Conservation (phyloP, 2,113 vertebrate species). For the Potamarius usumacintae region DNA sequence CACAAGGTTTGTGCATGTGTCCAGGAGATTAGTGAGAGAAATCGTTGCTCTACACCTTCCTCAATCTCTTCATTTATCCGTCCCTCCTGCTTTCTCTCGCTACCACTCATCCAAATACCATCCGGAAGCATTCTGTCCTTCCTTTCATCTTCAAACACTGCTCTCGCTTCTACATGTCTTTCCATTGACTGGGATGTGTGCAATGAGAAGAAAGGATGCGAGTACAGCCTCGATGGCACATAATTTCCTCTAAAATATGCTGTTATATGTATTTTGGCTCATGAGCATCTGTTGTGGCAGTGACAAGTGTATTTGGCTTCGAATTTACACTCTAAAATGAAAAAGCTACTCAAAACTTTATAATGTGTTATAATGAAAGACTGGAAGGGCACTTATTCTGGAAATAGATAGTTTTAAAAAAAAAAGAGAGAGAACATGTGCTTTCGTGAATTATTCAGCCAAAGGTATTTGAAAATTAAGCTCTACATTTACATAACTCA, state of each 20-base stretch:
- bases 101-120: constrained; percentile 21
- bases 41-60: not conserved
- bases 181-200: not conserved
- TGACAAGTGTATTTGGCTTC: not conserved
- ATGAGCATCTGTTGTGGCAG: not conserved
- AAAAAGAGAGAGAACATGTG: not conserved
- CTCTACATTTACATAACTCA: not conserved
- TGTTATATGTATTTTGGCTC: not conserved
- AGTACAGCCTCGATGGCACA: not conserved
- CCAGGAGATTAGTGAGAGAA: constrained; percentile 8
- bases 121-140: not conserved
- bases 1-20: not conserved
- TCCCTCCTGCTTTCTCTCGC: constrained; percentile 53
- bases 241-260: not conserved
- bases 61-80: constrained; percentile 35
- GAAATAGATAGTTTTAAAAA: not conserved
- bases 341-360: not conserved
- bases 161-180: constrained; percentile 48
- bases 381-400: not conserved
- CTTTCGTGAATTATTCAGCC: not conserved
- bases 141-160: constrained; percentile 21
- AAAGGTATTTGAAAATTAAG: not conserved
- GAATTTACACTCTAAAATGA: not conserved
- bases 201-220: not conserved
- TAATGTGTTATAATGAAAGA: not conserved